phyloP scores from a whole-genome alignment of 2,888 invertebrate genomes.

The Calliphora vomitoria region DNA sequence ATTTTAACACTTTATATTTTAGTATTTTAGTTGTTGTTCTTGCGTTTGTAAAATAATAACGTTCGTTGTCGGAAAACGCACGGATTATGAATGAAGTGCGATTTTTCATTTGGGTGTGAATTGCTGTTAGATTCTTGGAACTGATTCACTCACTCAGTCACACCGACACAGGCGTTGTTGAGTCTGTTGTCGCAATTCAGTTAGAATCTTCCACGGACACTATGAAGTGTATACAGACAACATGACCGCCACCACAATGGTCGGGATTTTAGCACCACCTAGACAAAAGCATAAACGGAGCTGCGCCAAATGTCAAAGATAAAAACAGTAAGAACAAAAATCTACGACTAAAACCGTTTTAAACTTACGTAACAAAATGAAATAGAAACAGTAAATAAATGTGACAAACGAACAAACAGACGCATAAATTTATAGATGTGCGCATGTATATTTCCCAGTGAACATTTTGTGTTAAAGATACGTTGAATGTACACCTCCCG shows the following conservation, averaged over 20 bases:
- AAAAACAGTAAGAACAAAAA: constrained; percentile 41
- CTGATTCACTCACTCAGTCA: constrained; percentile 76
- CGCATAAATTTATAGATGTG: neutral
- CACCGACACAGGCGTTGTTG: constrained; percentile 20
- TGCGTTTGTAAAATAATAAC: constrained; percentile 70
- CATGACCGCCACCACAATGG: constrained; percentile 47
- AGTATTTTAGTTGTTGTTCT: constrained; percentile 49
- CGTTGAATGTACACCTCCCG: too few relatives aligned
- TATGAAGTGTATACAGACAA: neutral
- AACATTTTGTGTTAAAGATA: too few relatives aligned
- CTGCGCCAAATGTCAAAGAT: constrained; percentile 54
- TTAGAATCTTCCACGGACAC: neutral
- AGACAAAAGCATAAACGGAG: constrained; percentile 70
- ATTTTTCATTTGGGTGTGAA: constrained; percentile 84
- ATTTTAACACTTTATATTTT: constrained; percentile 58
- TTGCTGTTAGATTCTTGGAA: constrained; percentile 84
- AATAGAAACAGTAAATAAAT: constrained; percentile 66
- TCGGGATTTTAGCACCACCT: constrained; percentile 46
- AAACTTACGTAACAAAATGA: constrained; percentile 67
- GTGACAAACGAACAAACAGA: neutral
- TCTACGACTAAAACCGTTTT: constrained; percentile 54
- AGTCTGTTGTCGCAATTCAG: constrained; percentile 25
- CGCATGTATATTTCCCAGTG: constrained; percentile 15
- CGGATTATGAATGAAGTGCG: constrained; percentile 83
- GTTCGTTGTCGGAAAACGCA: constrained; percentile 82